Percentiles rank a stretch among this genome's conserved stretches.
phyloP scores from a whole-genome alignment of 2,113 vertebrate species.

The Pipa parva region DNA sequence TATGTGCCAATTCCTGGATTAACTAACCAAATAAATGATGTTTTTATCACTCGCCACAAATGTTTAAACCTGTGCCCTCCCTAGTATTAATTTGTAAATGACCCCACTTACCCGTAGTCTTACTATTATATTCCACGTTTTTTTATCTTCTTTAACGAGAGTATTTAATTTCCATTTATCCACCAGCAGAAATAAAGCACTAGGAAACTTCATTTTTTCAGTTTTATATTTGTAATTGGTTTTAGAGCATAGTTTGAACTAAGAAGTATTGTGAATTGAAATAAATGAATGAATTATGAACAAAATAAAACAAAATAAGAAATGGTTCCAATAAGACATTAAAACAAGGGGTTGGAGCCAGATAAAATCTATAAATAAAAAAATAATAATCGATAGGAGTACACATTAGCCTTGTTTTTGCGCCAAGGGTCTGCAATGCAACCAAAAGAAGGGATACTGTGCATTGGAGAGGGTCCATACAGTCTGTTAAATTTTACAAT shows the following conservation, averaged over 20 bases:
- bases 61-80: too few relatives aligned
- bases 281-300: neutral
- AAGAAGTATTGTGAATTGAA: conserved; percentile 1
- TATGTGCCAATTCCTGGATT: too few relatives aligned
- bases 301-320: neutral
- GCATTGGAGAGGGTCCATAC: neutral
- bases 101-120: too few relatives aligned
- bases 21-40: too few relatives aligned
- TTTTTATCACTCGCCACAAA: too few relatives aligned
- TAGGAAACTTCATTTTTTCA: conserved; percentile 16
- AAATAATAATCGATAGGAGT: neutral
- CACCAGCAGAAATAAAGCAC: neutral
- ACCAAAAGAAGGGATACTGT: too few relatives aligned
- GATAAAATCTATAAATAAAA: neutral
- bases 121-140: too few relatives aligned
- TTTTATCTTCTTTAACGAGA: too few relatives aligned
- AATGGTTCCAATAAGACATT: conserved; percentile 6
- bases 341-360: conserved; percentile 15
- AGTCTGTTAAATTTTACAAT: conserved; percentile 15
- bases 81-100: too few relatives aligned
- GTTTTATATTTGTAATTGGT: conserved; percentile 26
- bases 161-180: neutral
- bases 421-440: neutral
- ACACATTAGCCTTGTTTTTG: neutral
- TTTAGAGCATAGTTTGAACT: conserved; percentile 26